Percentiles rank a stretch among this genome's conserved stretches.
Conservation (phyloP, 2,888 invertebrate species). For the Halocaridina rubra region DNA sequence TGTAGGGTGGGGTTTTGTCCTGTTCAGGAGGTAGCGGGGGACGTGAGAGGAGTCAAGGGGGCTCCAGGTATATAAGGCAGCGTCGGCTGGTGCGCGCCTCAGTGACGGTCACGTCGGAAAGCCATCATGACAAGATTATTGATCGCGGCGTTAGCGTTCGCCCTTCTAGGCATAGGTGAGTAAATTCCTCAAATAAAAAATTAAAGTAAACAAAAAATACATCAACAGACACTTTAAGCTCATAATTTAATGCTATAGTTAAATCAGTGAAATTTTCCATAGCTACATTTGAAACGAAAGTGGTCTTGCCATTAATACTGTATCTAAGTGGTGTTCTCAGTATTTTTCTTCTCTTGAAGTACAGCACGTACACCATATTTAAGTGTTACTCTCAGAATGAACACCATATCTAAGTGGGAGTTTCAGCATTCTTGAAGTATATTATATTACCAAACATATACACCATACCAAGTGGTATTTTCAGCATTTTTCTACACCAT, state of each 20-base stretch:
- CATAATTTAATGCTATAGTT: background rate
- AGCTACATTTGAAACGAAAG: too few relatives aligned
- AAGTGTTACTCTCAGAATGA: too few relatives aligned
- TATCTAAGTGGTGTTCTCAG: background rate
- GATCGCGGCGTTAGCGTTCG: slow-evolving; percentile 20
- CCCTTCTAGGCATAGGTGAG: slow-evolving; percentile 40
- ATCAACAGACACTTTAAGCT: background rate
- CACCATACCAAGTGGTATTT: too few relatives aligned
- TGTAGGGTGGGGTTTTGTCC: background rate
- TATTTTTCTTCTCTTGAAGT: too few relatives aligned
- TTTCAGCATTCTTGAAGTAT: too few relatives aligned
- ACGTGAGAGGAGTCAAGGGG: background rate
- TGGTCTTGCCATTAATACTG: background rate
- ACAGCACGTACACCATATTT: too few relatives aligned
- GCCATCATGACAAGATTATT: slow-evolving; percentile 24
- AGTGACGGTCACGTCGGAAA: slow-evolving; percentile 26
- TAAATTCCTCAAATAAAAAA: too few relatives aligned
- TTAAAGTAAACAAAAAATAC: background rate
- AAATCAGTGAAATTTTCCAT: background rate
- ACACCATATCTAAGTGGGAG: too few relatives aligned
- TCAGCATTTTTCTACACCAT: too few relatives aligned
- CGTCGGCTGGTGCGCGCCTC: background rate
- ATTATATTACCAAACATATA: too few relatives aligned
- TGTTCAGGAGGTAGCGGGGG: background rate
- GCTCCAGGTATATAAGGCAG: slow-evolving; percentile 29